Conservation (phyloP, 2,797 vertebrate species). For the Pantherophis alleghaniensis region DNA sequence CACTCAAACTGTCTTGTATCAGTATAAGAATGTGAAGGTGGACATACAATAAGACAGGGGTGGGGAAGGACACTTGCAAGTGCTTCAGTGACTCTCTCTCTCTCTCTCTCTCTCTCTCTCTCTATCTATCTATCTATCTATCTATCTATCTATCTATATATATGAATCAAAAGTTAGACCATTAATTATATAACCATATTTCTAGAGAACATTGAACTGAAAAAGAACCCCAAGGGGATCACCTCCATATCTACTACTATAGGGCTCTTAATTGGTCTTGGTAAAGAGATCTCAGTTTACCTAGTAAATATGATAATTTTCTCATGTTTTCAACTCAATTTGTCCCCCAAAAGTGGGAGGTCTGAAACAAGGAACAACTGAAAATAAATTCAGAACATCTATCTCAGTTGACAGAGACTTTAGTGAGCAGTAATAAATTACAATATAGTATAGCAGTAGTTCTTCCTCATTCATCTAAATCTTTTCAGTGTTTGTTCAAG, state of each 20-base stretch:
- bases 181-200: not conserved
- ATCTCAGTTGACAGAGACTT: not conserved
- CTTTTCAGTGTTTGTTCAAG: not conserved
- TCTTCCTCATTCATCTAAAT: too few relatives aligned
- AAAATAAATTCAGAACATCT: not conserved
- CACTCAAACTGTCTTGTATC: not conserved
- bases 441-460: not conserved
- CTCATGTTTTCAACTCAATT: not conserved
- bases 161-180: not conserved
- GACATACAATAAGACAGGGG: not conserved
- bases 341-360: not conserved
- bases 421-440: not conserved
- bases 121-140: too few relatives aligned
- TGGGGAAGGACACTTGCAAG: not conserved
- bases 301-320: not conserved
- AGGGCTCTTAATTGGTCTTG: not conserved
- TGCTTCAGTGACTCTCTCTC: too few relatives aligned
- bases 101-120: too few relatives aligned
- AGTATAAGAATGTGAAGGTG: not conserved
- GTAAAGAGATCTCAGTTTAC: not conserved
- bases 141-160: too few relatives aligned
- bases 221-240: not conserved
- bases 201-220: rapidly evolving
- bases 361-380: rapidly evolving
- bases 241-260: not conserved